phyloP scores from a whole-genome alignment of 2,797 vertebrate species.

The Fratercula arctica region DNA sequence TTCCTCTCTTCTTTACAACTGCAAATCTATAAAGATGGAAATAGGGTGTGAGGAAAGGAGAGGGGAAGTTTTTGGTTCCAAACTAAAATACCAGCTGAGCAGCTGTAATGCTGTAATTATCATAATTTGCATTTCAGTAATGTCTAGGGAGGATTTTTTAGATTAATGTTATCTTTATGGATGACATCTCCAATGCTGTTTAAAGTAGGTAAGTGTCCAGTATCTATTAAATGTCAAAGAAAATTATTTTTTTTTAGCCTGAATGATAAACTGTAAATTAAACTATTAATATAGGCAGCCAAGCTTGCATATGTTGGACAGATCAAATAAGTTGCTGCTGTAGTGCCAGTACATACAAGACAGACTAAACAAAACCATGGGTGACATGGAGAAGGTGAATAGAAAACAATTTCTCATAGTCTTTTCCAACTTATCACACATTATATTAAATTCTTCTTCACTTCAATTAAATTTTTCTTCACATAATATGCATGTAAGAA shows the following conservation, averaged over 20 bases:
- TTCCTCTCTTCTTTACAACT: not conserved
- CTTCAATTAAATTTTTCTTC: not conserved
- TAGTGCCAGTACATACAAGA: not conserved
- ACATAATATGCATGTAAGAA: not conserved
- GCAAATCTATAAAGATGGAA: not conserved
- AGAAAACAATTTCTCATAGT: not conserved
- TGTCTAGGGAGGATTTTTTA: not conserved
- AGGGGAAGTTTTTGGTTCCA: not conserved
- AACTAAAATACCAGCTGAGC: not conserved
- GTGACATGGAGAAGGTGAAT: not conserved
- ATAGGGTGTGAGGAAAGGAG: not conserved
- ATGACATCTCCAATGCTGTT: not conserved
- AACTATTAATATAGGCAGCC: not conserved
- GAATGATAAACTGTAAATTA: not conserved
- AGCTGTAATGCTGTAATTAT: constrained; percentile 40
- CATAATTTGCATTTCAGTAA: constrained; percentile 27
- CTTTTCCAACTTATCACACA: not conserved
- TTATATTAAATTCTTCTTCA: not conserved
- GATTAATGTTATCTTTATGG: not conserved
- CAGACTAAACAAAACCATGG: not conserved
- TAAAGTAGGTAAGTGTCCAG: not conserved
- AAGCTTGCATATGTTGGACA: not conserved
- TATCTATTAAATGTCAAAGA: not conserved
- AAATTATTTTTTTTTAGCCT: not conserved
- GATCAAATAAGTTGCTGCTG: not conserved